Evolutionary conservation across 2,888 invertebrate species (phyloP).

Genomic region (Neria commutata): DNA sequence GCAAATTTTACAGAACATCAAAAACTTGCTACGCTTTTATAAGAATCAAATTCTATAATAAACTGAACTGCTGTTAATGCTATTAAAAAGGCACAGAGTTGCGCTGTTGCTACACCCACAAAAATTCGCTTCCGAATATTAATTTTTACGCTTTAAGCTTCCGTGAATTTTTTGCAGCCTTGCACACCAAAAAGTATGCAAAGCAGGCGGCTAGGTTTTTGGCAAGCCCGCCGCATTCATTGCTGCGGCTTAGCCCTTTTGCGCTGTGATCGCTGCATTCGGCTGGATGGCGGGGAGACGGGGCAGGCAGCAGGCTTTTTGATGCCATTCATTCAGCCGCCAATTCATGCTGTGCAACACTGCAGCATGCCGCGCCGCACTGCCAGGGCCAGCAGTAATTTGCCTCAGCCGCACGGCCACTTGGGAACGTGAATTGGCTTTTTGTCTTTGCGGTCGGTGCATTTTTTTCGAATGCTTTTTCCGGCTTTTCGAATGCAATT

Average conservation of each 20-base stretch:
- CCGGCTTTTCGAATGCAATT: conserved; percentile 9
- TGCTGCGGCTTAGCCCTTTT: too few species aligned
- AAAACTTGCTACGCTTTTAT: too few species aligned
- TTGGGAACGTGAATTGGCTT: neutral
- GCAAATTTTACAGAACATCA: too few species aligned
- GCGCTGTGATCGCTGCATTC: too few species aligned
- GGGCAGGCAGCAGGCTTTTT: conserved; percentile 1
- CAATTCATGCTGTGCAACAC: conserved; percentile 5
- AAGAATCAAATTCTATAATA: too few species aligned
- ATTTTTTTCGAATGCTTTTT: neutral
- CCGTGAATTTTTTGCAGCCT: neutral
- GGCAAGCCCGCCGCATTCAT: too few species aligned
- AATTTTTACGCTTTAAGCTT: conserved; percentile 9
- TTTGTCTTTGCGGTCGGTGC: neutral
- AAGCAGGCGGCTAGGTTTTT: neutral
- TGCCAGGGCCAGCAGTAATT: conserved; percentile 3
- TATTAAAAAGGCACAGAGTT: too few species aligned
- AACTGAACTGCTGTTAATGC: too few species aligned
- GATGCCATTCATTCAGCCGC: conserved; percentile 11
- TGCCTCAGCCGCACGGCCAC: conserved; percentile 5
- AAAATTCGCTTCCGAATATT: too few species aligned
- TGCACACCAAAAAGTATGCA: neutral
- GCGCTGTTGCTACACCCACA: too few species aligned
- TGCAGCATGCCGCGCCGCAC: neutral
- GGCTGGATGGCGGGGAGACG: too few species aligned